phyloP scores from a whole-genome alignment of 2,113 vertebrate species.

The Carlito syrichta region DNA sequence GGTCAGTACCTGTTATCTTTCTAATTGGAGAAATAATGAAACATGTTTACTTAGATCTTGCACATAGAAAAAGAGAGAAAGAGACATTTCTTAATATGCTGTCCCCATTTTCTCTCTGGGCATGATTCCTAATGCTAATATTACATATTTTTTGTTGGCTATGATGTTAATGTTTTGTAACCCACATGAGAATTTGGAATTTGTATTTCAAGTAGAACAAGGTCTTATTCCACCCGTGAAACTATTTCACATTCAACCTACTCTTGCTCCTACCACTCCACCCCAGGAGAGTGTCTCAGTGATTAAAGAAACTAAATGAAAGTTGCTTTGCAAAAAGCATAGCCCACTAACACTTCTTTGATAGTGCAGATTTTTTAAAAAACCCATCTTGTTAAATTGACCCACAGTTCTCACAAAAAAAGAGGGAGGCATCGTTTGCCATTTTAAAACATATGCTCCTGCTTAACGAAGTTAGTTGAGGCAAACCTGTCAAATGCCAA shows the following conservation, averaged over 20 bases:
- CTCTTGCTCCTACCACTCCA: background rate
- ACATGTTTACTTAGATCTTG: background rate
- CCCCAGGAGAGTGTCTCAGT: background rate
- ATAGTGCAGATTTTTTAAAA: slow-evolving; percentile 15
- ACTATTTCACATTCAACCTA: background rate
- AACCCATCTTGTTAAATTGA: slow-evolving; percentile 46
- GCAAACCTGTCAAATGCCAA: slow-evolving; percentile 76
- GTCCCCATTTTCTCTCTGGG: background rate
- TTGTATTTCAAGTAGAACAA: slow-evolving; percentile 2
- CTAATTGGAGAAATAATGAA: background rate
- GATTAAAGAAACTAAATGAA: slow-evolving; percentile 4
- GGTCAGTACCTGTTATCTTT: background rate
- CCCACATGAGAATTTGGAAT: slow-evolving; percentile 1
- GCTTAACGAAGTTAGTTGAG: slow-evolving; percentile 69
- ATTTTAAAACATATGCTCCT: slow-evolving; percentile 76
- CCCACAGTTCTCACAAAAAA: background rate
- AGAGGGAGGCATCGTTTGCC: slow-evolving; percentile 44
- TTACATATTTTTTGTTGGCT: background rate
- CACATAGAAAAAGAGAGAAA: background rate
- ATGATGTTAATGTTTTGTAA: background rate
- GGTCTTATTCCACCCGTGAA: background rate
- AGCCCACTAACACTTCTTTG: background rate
- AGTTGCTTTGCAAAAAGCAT: background rate
- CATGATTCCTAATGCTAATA: background rate
- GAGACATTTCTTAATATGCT: background rate